phyloP scores from a whole-genome alignment of 2,113 vertebrate genomes.

The Engraulis encrasicolus region DNA sequence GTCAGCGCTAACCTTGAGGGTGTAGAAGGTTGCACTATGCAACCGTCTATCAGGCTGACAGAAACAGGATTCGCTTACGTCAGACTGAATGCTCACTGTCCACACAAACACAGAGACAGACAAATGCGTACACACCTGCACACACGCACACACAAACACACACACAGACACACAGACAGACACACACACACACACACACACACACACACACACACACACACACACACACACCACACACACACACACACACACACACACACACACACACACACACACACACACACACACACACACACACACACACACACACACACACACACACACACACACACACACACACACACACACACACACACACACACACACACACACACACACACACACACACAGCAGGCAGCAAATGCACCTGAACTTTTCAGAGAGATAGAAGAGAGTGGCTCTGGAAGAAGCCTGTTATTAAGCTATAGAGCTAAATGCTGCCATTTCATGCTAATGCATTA shows the following conservation, averaged over 20 bases:
- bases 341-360: constrained; percentile 9
- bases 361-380: not conserved
- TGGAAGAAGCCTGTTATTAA: not conserved
- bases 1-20: not conserved
- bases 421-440: not conserved
- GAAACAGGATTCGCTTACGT: not conserved
- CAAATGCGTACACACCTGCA: too few relatives aligned
- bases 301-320: too few relatives aligned
- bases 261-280: too few relatives aligned
- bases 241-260: not conserved
- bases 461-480: not conserved
- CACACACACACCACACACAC: too few relatives aligned
- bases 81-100: not conserved
- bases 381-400: not conserved
- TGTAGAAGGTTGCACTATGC: not conserved
- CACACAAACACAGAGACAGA: not conserved
- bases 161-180: too few relatives aligned
- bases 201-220: too few relatives aligned
- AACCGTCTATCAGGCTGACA: not conserved
- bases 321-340: not conserved
- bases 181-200: not conserved
- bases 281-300: too few relatives aligned
- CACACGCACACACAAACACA: too few relatives aligned
- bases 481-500: not conserved
- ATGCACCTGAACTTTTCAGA: not conserved